These are phyloP conservation scores for Tenebrosternarchus preto DNA, from an alignment of 2,113 vertebrate species.

Conservation along the genomic window DNA sequence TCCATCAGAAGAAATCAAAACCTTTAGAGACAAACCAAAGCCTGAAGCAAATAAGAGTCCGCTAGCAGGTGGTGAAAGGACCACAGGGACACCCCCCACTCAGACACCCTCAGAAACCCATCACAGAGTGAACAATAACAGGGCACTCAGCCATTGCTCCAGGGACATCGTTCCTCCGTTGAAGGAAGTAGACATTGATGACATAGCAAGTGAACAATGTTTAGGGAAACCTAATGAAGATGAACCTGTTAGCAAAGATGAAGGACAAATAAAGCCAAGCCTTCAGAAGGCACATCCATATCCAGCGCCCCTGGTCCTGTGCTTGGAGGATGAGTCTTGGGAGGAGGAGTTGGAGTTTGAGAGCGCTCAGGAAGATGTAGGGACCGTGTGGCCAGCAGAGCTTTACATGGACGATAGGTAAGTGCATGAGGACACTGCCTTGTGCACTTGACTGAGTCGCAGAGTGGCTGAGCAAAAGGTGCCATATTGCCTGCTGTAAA, in stretches of 20 bases:
- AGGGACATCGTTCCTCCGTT: slow-evolving; percentile 38
- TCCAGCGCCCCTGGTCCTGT: background rate
- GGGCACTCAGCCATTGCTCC: background rate
- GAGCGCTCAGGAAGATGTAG: slow-evolving; percentile 70
- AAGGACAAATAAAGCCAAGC: background rate
- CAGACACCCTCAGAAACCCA: background rate
- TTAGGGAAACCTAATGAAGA: slow-evolving; percentile 29
- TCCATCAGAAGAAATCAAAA: slow-evolving; percentile 38
- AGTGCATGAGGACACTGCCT: slow-evolving; percentile 19
- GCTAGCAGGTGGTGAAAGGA: background rate
- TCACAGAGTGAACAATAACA: slow-evolving; percentile 8
- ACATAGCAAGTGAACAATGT: slow-evolving; percentile 56
- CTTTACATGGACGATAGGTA: slow-evolving; percentile 71
- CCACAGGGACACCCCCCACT: background rate
- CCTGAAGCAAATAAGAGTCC: slow-evolving; percentile 46
- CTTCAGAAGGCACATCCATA: slow-evolving; percentile 11
- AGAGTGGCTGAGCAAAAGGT: too few relatives aligned
- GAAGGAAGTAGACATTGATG: slow-evolving; percentile 60
- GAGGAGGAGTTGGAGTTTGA: slow-evolving; percentile 72
- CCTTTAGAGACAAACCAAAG: slow-evolving; percentile 51
- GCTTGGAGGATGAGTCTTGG: slow-evolving; percentile 26
- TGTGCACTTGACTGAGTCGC: background rate
- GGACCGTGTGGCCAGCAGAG: slow-evolving; percentile 72
- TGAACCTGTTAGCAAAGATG: background rate
- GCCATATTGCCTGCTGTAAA: too few relatives aligned